phyloP scores from a whole-genome alignment of 2,113 vertebrate genomes.

The Thryonomys swinderianus region DNA sequence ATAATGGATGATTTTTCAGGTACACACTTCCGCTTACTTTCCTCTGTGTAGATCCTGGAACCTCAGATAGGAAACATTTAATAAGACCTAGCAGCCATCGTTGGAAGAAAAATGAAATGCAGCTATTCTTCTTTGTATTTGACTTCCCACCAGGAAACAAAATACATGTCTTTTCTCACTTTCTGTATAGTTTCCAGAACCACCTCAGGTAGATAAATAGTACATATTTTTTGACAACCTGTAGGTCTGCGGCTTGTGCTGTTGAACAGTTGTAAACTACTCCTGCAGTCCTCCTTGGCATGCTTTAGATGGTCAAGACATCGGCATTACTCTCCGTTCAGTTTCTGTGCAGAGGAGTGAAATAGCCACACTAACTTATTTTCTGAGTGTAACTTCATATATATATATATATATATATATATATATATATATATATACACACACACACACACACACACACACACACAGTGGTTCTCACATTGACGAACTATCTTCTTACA shows the following conservation, averaged over 20 bases:
- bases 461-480: neutral
- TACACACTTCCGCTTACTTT: neutral
- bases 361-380: neutral
- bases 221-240: neutral
- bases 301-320: neutral
- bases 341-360: neutral
- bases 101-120: constrained; percentile 32
- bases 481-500: neutral
- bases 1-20: neutral
- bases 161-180: neutral
- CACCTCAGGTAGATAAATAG: neutral
- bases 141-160: neutral
- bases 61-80: neutral
- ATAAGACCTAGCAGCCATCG: neutral
- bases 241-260: neutral
- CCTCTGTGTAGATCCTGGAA: neutral
- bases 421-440: no score
- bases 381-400: neutral
- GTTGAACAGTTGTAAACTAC: neutral
- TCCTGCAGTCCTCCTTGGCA: neutral
- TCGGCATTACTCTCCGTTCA: neutral
- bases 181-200: neutral
- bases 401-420: no score
- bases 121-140: neutral
- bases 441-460: no score